phyloP scores from a whole-genome alignment of 1,140 invertebrate species.

The Sesamia nonagrioides region DNA sequence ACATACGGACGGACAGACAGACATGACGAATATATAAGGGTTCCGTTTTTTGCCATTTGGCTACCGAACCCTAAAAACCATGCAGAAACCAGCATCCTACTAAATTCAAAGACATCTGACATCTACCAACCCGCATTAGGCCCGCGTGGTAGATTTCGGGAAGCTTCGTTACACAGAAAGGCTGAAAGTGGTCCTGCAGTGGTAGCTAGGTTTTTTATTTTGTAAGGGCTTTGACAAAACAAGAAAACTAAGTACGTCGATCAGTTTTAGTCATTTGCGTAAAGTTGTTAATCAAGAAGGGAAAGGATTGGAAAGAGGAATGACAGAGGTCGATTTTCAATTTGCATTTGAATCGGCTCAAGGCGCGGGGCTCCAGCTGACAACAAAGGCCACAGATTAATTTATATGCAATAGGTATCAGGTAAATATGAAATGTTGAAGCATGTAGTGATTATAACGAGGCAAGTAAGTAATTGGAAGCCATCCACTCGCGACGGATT shows the following conservation, averaged over 20 bases:
- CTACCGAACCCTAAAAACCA: too few relatives aligned
- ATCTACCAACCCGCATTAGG: too few relatives aligned
- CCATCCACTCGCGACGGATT: not conserved
- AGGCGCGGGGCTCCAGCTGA: conserved; percentile 39
- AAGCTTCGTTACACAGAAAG: too few relatives aligned
- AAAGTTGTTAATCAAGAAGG: conserved; percentile 61
- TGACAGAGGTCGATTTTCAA: conserved; percentile 63
- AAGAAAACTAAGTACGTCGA: conserved; percentile 49
- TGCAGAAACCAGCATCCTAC: too few relatives aligned
- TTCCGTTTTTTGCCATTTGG: too few relatives aligned
- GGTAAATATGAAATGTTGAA: conserved; percentile 43
- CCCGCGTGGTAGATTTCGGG: too few relatives aligned
- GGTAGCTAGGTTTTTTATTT: too few relatives aligned
- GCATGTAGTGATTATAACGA: conserved; percentile 15
- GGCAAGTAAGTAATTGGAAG: conserved; percentile 34
- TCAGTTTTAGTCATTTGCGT: conserved; percentile 49
- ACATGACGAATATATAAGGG: too few relatives aligned
- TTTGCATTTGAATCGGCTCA: conserved; percentile 64
- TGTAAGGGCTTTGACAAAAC: not conserved
- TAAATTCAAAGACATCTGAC: too few relatives aligned
- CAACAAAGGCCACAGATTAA: conserved; percentile 61
- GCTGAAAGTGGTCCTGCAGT: too few relatives aligned
- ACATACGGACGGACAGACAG: too few relatives aligned
- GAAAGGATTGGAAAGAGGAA: conserved; percentile 47
- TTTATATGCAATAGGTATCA: conserved; percentile 55